These are phyloP conservation scores for Nomada fabriciana DNA, from an alignment of 2,888 invertebrate genomes.

Conservation along the genomic window DNA sequence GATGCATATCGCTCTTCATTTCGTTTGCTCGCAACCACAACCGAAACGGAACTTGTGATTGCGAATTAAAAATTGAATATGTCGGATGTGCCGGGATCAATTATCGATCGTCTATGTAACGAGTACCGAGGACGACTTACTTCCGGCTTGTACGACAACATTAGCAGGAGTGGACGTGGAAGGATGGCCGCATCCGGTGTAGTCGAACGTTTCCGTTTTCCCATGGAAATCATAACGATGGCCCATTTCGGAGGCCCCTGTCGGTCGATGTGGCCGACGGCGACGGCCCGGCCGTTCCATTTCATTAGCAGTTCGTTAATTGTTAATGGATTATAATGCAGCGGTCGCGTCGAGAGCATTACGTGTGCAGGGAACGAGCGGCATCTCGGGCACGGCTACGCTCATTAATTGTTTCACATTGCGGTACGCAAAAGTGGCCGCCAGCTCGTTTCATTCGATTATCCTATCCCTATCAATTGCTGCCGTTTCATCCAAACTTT, in stretches of 20 bases:
- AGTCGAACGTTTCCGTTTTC: conserved; percentile 30
- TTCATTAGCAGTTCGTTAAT: conserved; percentile 73
- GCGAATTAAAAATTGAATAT: background rate
- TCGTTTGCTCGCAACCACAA: background rate
- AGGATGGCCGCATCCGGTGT: conserved; percentile 30
- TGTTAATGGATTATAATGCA: conserved; percentile 68
- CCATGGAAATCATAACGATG: conserved; percentile 57
- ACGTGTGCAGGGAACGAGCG: conserved; percentile 17
- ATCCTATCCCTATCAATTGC: background rate
- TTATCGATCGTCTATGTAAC: background rate
- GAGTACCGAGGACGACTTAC: conserved; percentile 7
- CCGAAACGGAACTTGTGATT: background rate
- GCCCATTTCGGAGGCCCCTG: conserved; percentile 41
- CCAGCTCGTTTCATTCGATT: conserved; percentile 23
- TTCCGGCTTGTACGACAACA: conserved; percentile 24
- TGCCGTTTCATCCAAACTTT: background rate
- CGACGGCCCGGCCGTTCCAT: conserved; percentile 49
- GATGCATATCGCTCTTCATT: conserved; percentile 4
- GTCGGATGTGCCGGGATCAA: background rate
- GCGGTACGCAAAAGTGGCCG: conserved; percentile 42
- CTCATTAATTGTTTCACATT: conserved; percentile 65
- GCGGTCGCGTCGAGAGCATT: conserved; percentile 32
- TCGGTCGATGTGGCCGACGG: conserved; percentile 29
- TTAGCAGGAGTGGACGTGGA: background rate
- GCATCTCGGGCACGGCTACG: conserved; percentile 14